A percentile compares a stretch with the other conserved stretches of the same genome.
Evolutionary conservation across 2,888 invertebrate genomes (phyloP).

Genomic region (Chymomyza amoena): DNA sequence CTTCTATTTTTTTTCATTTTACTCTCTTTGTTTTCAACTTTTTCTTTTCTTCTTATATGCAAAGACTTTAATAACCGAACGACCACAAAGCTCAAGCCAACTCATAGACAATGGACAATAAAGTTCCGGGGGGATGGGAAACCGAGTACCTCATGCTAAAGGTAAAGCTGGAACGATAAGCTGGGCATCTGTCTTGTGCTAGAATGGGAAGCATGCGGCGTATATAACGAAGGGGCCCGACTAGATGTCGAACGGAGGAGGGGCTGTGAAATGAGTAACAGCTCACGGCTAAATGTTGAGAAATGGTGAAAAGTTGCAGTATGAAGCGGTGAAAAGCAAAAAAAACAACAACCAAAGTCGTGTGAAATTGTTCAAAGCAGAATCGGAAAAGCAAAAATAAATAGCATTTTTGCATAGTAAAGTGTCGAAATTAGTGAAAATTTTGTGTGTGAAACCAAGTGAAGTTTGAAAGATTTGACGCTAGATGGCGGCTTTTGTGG

Average conservation of each 20-base stretch:
- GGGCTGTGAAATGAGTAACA: conserved; percentile 26
- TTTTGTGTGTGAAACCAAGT: neutral
- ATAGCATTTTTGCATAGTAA: conserved; percentile 37
- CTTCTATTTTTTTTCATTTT: conserved; percentile 24
- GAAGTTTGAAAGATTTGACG: conserved; percentile 10
- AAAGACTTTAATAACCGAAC: neutral
- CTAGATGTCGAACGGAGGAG: neutral
- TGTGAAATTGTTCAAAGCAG: conserved; percentile 47
- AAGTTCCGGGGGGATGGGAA: neutral
- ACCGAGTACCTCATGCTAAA: neutral
- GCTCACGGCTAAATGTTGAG: conserved; percentile 50
- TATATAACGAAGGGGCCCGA: too few relatives aligned
- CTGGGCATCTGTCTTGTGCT: neutral
- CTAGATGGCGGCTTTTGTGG: conserved; percentile 25
- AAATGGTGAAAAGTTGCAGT: conserved; percentile 63
- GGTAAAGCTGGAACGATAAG: neutral
- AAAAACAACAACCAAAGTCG: conserved; percentile 31
- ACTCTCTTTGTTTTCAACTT: neutral
- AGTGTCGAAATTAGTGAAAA: conserved; percentile 64
- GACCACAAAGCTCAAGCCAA: neutral
- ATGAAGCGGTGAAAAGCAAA: conserved; percentile 57
- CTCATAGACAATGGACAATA: conserved; percentile 1
- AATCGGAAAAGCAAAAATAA: neutral
- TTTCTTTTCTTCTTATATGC: neutral
- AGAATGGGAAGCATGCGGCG: neutral